phyloP scores from a whole-genome alignment of 2,888 invertebrate genomes.

The Drymonia ruficornis region DNA sequence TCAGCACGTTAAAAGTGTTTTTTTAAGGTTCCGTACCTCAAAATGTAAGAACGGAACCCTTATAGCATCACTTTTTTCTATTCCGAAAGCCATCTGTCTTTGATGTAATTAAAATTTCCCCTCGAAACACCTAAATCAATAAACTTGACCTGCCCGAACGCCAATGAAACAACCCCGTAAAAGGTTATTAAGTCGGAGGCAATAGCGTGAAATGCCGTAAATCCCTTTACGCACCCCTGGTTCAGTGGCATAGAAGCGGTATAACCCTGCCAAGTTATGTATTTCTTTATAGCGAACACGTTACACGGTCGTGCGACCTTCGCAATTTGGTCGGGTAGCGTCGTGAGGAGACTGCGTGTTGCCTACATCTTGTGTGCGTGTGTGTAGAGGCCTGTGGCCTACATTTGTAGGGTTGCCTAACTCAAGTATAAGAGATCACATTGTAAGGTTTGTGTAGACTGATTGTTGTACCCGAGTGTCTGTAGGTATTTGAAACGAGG shows the following conservation, averaged over 20 bases:
- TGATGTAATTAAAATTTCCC: too few relatives aligned
- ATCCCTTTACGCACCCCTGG: constrained; percentile 35
- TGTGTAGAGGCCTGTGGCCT: constrained; percentile 55
- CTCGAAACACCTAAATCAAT: constrained; percentile 9
- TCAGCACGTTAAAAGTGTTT: too few relatives aligned
- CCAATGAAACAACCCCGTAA: constrained; percentile 21
- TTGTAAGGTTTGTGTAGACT: not conserved
- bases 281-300: constrained; percentile 36
- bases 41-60: too few relatives aligned
- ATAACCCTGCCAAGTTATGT: constrained; percentile 46
- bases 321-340: constrained; percentile 49
- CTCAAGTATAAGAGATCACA: constrained; percentile 39
- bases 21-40: too few relatives aligned
- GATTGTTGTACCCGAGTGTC: not conserved
- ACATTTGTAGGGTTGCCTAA: constrained; percentile 50
- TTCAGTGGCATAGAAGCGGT: constrained; percentile 21
- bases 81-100: too few relatives aligned
- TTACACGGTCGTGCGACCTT: constrained; percentile 29
- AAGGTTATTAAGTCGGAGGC: constrained; percentile 20
- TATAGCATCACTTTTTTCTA: too few relatives aligned
- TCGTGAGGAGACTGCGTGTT: constrained; percentile 25
- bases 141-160: constrained; percentile 39
- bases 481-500: not conserved
- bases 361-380: constrained; percentile 19
- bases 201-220: constrained; percentile 22